Conservation (phyloP, 2,113 vertebrate species). For the Nycticorax nycticorax region DNA sequence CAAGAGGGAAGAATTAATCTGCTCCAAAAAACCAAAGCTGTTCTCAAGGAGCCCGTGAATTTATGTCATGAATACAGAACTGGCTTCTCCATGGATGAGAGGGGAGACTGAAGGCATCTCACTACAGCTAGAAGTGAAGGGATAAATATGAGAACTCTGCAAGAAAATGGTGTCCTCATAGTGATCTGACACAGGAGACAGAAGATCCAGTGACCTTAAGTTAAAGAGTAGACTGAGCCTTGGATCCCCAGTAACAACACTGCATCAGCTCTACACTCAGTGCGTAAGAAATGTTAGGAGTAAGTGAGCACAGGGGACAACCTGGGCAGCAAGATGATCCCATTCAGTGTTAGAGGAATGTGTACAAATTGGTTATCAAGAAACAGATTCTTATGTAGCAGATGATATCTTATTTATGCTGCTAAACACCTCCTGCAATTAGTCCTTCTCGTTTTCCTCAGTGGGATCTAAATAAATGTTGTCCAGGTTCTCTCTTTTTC, state of each 20-base stretch:
- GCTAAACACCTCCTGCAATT: neutral
- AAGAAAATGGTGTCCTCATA: neutral
- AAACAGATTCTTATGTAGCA: neutral
- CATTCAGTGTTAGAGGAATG: neutral
- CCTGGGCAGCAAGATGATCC: neutral
- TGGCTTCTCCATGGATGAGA: neutral
- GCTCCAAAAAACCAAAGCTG: neutral
- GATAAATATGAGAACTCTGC: neutral
- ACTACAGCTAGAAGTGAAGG: neutral
- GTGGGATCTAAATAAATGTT: neutral
- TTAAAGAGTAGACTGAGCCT: neutral
- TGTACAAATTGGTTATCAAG: neutral
- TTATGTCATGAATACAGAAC: neutral
- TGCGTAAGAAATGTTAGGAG: accelerated
- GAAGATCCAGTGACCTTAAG: neutral
- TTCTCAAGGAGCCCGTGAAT: neutral
- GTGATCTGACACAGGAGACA: neutral
- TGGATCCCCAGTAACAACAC: neutral
- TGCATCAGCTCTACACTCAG: neutral
- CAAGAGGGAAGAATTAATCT: neutral
- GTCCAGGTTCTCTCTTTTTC: neutral
- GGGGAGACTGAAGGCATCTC: neutral
- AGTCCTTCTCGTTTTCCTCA: neutral
- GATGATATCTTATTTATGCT: neutral
- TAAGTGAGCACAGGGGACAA: neutral